These are phyloP conservation scores for Oplegnathus fasciatus DNA, from an alignment of 2,113 vertebrate genomes.

Conservation along the genomic window DNA sequence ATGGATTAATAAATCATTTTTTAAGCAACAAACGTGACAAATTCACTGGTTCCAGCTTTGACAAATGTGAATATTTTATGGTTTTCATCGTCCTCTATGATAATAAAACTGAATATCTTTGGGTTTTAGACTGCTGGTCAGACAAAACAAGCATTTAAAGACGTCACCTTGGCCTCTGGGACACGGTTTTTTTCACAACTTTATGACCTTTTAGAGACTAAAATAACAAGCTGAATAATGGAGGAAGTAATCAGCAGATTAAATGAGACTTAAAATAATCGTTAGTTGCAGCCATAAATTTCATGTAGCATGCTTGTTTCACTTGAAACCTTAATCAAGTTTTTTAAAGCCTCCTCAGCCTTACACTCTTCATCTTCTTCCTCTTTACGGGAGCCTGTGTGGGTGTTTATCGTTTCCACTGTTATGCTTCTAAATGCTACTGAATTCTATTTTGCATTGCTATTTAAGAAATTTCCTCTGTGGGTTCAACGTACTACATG, in stretches of 20 bases:
- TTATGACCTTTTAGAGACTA: neutral
- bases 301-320: neutral
- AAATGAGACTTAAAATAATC: neutral
- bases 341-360: neutral
- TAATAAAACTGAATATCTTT: neutral
- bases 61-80: neutral
- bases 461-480: constrained; percentile 11
- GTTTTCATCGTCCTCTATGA: neutral
- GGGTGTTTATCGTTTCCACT: constrained; percentile 23
- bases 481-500: neutral
- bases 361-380: neutral
- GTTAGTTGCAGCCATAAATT: neutral
- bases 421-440: neutral
- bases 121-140: neutral
- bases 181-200: neutral
- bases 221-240: neutral
- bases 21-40: neutral
- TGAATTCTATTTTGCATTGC: neutral
- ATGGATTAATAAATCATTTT: neutral
- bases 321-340: constrained; percentile 5
- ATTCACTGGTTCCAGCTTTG: neutral
- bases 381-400: constrained; percentile 9
- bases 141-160: neutral
- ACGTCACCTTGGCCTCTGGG: neutral
- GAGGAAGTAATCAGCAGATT: neutral